Percentiles rank a stretch among this genome's conserved stretches.
Evolutionary conservation across 2,113 vertebrate species (phyloP).

Genomic region (Scolopax mira): DNA sequence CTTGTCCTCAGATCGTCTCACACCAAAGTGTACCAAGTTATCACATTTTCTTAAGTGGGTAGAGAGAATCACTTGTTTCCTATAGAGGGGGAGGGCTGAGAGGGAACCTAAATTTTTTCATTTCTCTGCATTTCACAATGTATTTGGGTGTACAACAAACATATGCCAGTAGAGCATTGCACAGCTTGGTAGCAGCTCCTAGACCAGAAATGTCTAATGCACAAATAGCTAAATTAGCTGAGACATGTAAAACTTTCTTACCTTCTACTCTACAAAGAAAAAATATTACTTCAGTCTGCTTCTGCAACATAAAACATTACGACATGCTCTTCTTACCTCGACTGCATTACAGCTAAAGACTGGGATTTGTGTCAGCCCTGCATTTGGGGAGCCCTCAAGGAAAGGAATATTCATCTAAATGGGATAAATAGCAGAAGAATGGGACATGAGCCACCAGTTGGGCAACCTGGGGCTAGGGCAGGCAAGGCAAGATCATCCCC

Average conservation of each 20-base stretch:
- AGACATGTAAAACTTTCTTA: neutral
- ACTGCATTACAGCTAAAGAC: neutral
- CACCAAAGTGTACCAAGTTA: neutral
- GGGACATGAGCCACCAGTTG: neutral
- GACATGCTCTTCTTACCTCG: neutral
- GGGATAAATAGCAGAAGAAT: neutral
- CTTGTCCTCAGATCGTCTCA: neutral
- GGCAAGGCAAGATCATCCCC: neutral
- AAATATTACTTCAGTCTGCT: neutral
- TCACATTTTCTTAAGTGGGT: accelerated
- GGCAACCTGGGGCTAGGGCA: neutral
- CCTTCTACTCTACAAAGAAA: neutral
- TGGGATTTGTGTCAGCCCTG: neutral
- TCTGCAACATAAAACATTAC: neutral
- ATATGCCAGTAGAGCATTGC: neutral
- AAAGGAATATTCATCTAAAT: neutral
- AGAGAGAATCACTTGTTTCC: neutral
- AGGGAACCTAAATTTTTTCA: neutral
- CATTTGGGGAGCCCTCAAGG: neutral
- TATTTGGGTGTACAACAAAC: neutral
- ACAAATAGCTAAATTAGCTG: neutral
- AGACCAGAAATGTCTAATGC: neutral
- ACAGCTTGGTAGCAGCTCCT: neutral
- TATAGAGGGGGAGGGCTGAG: neutral
- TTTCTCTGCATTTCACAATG: neutral